These are phyloP conservation scores for Rotaria sp. DNA, from an alignment of 2,888 invertebrate species.

Conservation along the genomic window DNA sequence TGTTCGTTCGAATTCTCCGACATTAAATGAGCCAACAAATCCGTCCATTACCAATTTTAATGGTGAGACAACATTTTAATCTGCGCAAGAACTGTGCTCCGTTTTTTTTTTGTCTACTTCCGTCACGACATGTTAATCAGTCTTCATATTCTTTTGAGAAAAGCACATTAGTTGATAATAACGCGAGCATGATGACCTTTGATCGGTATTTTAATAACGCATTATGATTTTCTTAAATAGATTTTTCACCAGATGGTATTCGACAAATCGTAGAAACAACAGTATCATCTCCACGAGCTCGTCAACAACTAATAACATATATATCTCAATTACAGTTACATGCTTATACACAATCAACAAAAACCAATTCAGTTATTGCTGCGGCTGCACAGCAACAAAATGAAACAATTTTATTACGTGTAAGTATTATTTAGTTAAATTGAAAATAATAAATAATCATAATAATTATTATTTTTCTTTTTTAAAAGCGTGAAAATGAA, in stretches of 20 bases:
- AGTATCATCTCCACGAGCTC: background rate
- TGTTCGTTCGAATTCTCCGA: background rate
- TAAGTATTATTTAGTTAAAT: background rate
- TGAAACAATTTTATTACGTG: background rate
- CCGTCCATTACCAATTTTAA: background rate
- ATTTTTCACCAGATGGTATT: constrained; percentile 17
- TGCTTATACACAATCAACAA: background rate
- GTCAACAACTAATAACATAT: constrained; percentile 21
- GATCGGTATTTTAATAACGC: background rate
- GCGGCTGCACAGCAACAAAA: background rate
- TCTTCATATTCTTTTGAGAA: background rate
- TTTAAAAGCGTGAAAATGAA: background rate
- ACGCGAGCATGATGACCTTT: background rate
- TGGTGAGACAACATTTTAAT: background rate
- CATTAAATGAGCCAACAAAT: background rate
- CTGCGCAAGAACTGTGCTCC: too few relatives aligned
- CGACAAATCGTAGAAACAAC: constrained; percentile 7
- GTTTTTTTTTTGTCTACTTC: background rate
- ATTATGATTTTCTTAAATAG: background rate
- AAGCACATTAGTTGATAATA: background rate
- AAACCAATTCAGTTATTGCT: background rate
- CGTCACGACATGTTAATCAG: background rate
- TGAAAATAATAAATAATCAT: background rate
- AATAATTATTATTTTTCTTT: background rate
- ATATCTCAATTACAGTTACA: constrained; percentile 22